phyloP scores from a whole-genome alignment of 2,113 vertebrate species.

The Anolis carolinensis region DNA sequence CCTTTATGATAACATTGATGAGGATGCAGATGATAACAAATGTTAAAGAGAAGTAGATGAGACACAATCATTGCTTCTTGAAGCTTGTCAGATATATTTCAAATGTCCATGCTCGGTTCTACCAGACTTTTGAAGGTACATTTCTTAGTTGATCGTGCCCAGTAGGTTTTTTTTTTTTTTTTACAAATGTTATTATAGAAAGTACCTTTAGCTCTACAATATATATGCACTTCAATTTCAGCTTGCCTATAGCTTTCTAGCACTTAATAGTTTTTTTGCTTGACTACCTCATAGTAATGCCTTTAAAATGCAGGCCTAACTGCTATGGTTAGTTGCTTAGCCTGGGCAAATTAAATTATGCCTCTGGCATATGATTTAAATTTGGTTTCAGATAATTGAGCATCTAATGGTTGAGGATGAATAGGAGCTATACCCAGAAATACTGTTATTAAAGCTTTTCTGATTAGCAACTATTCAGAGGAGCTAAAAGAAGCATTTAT shows the following conservation, averaged over 20 bases:
- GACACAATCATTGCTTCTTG: neutral
- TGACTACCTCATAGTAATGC: slow-evolving; percentile 56
- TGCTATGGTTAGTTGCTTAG: slow-evolving; percentile 62
- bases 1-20: neutral
- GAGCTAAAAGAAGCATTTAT: slow-evolving; percentile 54
- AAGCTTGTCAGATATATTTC: neutral
- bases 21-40: neutral
- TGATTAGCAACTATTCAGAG: slow-evolving; percentile 56
- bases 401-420: slow-evolving; percentile 69
- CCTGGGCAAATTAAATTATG: slow-evolving; percentile 74
- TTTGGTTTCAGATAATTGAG: slow-evolving; percentile 69
- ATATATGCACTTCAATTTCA: slow-evolving; percentile 16
- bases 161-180: neutral
- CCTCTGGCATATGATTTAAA: slow-evolving; percentile 62
- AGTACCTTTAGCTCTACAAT: slow-evolving; percentile 29
- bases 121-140: neutral
- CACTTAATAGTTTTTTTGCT: slow-evolving; percentile 55
- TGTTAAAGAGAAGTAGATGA: neutral
- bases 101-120: neutral
- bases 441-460: slow-evolving; percentile 59
- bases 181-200: neutral
- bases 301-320: slow-evolving; percentile 51
- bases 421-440: slow-evolving; percentile 64
- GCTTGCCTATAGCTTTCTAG: slow-evolving; percentile 39
- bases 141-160: neutral